Conservation (phyloP, 2,797 vertebrate species). For the Crocodylus rhombifer region DNA sequence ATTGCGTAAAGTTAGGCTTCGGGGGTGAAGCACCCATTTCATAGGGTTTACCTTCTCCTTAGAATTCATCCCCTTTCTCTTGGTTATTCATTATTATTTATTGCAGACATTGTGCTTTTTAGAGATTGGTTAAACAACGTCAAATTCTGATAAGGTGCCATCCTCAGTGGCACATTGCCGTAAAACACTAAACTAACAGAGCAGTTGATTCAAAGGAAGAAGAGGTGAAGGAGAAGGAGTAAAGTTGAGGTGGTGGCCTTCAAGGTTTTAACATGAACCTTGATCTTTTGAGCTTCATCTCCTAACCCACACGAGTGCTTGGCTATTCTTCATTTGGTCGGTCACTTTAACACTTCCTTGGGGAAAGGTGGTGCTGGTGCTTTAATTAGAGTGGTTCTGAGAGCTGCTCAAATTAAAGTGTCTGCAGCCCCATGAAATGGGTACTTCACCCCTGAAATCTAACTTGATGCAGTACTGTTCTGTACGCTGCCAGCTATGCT, state of each 20-base stretch:
- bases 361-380: too few species aligned
- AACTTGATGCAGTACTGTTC: not conserved
- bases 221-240: not conserved
- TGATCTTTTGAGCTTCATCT: too few species aligned
- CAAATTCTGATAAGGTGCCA: not conserved
- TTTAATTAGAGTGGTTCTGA: too few species aligned
- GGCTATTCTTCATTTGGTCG: too few species aligned
- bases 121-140: not conserved
- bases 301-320: too few species aligned
- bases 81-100: not conserved
- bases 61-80: not conserved
- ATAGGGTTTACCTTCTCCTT: accelerated
- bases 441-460: not conserved
- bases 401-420: too few species aligned
- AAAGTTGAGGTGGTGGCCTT: too few species aligned
- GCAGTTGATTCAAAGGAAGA: not conserved
- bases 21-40: not conserved
- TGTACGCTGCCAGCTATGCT: not conserved
- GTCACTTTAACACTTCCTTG: too few species aligned
- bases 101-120: not conserved
- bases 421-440: not conserved
- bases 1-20: not conserved
- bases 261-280: too few species aligned
- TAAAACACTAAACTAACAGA: not conserved
- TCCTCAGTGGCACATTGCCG: not conserved